Percentiles rank a stretch among this genome's conserved stretches.
Evolutionary conservation across 2,113 vertebrate species (phyloP).

Genomic region (Glareola pratincola): DNA sequence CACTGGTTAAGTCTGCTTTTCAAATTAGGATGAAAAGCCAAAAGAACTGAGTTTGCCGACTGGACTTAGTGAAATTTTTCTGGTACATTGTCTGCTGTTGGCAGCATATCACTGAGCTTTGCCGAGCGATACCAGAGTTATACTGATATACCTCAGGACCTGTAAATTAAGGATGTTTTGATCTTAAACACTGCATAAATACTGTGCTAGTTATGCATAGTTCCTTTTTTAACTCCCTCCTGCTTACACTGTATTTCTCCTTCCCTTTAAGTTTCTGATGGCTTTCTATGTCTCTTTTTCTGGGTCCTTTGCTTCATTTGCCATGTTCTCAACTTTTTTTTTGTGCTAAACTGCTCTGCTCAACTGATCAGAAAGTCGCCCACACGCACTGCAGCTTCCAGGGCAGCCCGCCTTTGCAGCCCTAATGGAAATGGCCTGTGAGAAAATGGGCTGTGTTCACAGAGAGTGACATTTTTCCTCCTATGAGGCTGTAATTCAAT

Average conservation of each 20-base stretch:
- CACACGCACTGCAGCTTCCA: not conserved
- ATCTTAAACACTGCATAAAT: not conserved
- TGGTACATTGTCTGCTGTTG: not conserved
- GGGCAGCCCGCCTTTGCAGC: not conserved
- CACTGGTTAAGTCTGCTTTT: not conserved
- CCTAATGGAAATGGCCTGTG: not conserved
- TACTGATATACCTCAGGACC: not conserved
- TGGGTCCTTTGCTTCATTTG: not conserved
- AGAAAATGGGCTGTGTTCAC: not conserved
- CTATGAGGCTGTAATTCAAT: not conserved
- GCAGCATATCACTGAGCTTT: not conserved
- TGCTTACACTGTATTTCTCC: not conserved
- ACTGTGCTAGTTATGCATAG: fast-evolving
- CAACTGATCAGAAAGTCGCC: not conserved
- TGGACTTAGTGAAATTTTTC: not conserved
- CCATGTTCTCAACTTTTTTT: not conserved
- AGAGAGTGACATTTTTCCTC: not conserved
- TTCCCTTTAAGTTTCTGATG: not conserved
- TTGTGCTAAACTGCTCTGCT: not conserved
- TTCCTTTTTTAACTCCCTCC: not conserved
- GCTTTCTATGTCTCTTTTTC: not conserved
- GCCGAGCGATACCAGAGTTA: not conserved
- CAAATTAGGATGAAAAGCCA: not conserved
- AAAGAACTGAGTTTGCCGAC: not conserved
- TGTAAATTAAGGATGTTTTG: not conserved